Percentiles rank a stretch among this genome's conserved stretches.
phyloP scores from a whole-genome alignment of 2,888 invertebrate species.

The Tethea ocularis region DNA sequence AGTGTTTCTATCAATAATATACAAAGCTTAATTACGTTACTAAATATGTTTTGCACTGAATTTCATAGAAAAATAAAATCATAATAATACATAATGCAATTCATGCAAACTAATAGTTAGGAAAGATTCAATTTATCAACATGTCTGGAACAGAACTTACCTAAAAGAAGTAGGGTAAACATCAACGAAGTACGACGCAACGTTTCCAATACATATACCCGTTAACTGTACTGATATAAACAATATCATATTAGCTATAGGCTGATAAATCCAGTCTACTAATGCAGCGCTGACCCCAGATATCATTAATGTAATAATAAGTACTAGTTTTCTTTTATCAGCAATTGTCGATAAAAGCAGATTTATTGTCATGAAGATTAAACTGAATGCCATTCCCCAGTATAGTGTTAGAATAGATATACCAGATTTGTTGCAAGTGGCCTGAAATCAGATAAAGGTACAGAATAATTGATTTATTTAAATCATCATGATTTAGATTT shows the following conservation, averaged over 20 bases:
- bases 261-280: constrained; percentile 54
- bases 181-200: constrained; percentile 38
- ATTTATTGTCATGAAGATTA: constrained; percentile 79
- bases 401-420: constrained; percentile 80
- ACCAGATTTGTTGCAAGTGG: constrained; percentile 53
- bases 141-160: constrained; percentile 18
- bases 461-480: neutral
- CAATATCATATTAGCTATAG: constrained; percentile 31
- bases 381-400: constrained; percentile 83
- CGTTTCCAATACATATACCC: constrained; percentile 31
- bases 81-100: too few species aligned
- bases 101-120: too few species aligned
- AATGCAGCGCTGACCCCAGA: constrained; percentile 77
- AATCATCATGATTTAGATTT: neutral
- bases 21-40: too few species aligned
- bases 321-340: constrained; percentile 71
- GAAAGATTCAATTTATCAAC: too few species aligned
- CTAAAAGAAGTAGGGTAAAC: constrained; percentile 39
- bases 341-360: constrained; percentile 61
- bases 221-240: constrained; percentile 36
- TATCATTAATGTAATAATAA: constrained; percentile 62
- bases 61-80: too few species aligned
- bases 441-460: constrained; percentile 26
- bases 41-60: too few species aligned
- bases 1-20: too few species aligned